Evolutionary conservation across 2,888 invertebrate species (phyloP).

Genomic region (Sinotaia quadrata): DNA sequence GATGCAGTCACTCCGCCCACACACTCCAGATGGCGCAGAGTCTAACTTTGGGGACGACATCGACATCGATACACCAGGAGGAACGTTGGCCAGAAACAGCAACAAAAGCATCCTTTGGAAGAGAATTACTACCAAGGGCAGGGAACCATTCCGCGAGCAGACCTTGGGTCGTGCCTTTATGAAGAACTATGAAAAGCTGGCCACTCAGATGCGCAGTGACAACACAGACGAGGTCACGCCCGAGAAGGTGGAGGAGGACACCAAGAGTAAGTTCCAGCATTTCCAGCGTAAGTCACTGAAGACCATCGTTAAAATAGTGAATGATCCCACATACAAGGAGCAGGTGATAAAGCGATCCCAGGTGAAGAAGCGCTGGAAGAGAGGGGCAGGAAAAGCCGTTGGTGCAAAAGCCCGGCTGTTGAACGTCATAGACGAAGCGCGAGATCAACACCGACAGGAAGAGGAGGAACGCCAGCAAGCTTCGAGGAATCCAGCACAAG

Average conservation of each 20-base stretch:
- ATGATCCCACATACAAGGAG: conserved; percentile 24
- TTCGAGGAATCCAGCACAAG: too few species aligned
- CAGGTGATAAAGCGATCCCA: conserved; percentile 26
- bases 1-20: conserved; percentile 30
- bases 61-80: background rate
- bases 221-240: conserved; percentile 30
- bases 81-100: background rate
- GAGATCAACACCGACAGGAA: too few species aligned
- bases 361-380: conserved; percentile 4
- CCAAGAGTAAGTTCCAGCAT: conserved; percentile 32
- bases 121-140: conserved; percentile 12
- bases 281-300: conserved; percentile 35
- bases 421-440: too few species aligned
- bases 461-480: too few species aligned
- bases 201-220: conserved; percentile 37
- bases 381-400: conserved; percentile 3
- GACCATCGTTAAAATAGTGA: conserved; percentile 42
- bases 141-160: conserved; percentile 6
- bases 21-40: conserved; percentile 5
- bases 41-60: conserved; percentile 18
- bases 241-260: conserved; percentile 10
- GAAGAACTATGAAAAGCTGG: conserved; percentile 45
- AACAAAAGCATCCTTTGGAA: conserved; percentile 19
- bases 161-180: conserved; percentile 50
- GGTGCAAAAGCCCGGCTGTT: background rate